These are phyloP conservation scores for Gymnothorax reevesii DNA, from an alignment of 2,797 vertebrate species.

Conservation along the genomic window DNA sequence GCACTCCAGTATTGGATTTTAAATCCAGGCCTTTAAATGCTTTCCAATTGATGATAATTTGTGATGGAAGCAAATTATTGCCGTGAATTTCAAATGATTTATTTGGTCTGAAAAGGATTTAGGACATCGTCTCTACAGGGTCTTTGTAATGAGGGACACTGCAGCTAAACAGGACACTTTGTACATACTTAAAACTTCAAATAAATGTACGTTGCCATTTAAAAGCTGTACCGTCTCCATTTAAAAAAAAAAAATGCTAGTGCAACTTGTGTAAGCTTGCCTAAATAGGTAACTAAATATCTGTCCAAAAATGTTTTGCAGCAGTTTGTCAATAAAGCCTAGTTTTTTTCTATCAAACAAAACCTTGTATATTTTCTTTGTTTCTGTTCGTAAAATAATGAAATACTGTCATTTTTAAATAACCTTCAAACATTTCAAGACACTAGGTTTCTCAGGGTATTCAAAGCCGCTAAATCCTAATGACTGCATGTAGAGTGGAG, in stretches of 20 bases:
- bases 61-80: constrained; percentile 46
- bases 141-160: constrained; percentile 90
- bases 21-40: neutral
- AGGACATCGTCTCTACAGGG: constrained; percentile 82
- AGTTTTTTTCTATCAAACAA: constrained; percentile 97
- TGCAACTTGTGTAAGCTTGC: constrained; percentile 97
- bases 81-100: neutral
- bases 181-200: constrained; percentile 88
- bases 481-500: constrained; percentile 77
- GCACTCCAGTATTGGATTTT: too few species aligned
- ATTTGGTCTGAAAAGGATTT: constrained; percentile 68
- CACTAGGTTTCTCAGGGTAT: constrained; percentile 66
- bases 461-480: constrained; percentile 80
- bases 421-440: constrained; percentile 74
- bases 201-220: constrained; percentile 80
- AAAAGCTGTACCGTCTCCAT: constrained; percentile 93
- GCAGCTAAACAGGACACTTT: constrained; percentile 87
- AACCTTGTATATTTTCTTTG: constrained; percentile 90
- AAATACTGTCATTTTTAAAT: constrained; percentile 82
- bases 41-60: constrained; percentile 55
- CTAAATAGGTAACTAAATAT: constrained; percentile 98
- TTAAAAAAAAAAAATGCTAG: constrained; percentile 89
- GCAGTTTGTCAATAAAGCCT: constrained; percentile 99
- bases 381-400: constrained; percentile 82
- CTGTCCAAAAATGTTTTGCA: constrained; percentile 96